Conservation (phyloP, 2,113 vertebrate genomes). For the Campylomormyrus numenius region DNA sequence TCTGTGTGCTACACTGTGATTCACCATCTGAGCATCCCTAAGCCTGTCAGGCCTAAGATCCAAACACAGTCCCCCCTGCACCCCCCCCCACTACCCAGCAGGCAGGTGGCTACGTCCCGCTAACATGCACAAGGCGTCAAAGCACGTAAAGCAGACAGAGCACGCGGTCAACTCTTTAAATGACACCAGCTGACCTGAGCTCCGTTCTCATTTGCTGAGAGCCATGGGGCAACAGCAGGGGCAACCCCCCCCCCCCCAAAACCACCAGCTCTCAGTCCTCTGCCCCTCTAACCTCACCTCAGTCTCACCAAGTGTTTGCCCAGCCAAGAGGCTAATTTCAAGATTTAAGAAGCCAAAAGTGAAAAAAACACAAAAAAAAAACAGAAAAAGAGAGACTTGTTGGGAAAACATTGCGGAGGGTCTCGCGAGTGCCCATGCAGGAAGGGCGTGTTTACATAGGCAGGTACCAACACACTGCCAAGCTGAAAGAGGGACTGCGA, state of each 20-base stretch:
- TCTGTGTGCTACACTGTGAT: background rate
- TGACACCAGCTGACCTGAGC: background rate
- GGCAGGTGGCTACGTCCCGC: background rate
- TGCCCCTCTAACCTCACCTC: conserved; percentile 12
- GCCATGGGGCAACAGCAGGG: background rate
- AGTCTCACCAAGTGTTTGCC: too few species aligned
- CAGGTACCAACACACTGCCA: conserved; percentile 1
- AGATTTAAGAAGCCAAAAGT: background rate
- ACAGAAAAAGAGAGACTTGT: background rate
- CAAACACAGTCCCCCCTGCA: background rate
- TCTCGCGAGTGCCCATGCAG: background rate
- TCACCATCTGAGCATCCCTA: background rate
- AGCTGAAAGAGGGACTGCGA: background rate
- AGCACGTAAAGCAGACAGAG: background rate
- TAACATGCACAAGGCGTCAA: background rate
- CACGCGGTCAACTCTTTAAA: background rate
- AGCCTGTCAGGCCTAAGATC: background rate
- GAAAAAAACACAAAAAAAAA: background rate
- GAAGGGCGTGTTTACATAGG: conserved; percentile 10
- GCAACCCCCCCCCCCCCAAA: background rate
- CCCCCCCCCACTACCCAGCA: background rate
- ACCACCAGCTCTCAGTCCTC: background rate
- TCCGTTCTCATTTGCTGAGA: background rate
- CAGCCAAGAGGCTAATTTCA: background rate
- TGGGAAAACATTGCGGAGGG: conserved; percentile 4